Conservation (phyloP, 2,888 invertebrate species). For the Morpho deidamia region DNA sequence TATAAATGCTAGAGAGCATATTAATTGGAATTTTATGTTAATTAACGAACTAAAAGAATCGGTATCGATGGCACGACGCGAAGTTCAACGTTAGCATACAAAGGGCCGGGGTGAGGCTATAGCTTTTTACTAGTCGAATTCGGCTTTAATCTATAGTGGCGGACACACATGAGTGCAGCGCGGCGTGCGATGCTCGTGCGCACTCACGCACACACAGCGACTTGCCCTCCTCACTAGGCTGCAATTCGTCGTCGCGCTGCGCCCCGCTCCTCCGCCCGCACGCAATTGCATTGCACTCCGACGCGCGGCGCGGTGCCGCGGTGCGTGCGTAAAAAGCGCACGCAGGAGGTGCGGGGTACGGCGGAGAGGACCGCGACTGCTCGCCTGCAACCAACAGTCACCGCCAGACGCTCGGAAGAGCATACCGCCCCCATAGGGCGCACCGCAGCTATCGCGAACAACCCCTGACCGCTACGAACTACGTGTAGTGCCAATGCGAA, state of each 20-base stretch:
- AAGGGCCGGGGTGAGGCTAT: constrained; percentile 58
- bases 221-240: constrained; percentile 68
- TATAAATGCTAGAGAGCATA: constrained; percentile 39
- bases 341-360: constrained; percentile 63
- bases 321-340: constrained; percentile 77
- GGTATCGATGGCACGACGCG: constrained; percentile 49
- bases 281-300: constrained; percentile 76
- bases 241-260: constrained; percentile 66
- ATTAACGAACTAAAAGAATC: constrained; percentile 48
- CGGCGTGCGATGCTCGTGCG: constrained; percentile 44
- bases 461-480: constrained; percentile 58
- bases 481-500: constrained; percentile 61
- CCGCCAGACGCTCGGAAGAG: constrained; percentile 67
- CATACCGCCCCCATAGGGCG: constrained; percentile 71
- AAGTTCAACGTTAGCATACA: constrained; percentile 68
- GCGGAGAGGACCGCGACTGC: constrained; percentile 48
- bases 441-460: constrained; percentile 48
- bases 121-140: constrained; percentile 67
- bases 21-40: constrained; percentile 51
- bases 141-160: constrained; percentile 60
- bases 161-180: constrained; percentile 30
- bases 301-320: constrained; percentile 38
- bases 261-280: constrained; percentile 55
- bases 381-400: constrained; percentile 63
- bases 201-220: constrained; percentile 62